Base-by-base conservation (phyloP, 2,113 vertebrate genomes). In the Condylura cristata region DNA sequence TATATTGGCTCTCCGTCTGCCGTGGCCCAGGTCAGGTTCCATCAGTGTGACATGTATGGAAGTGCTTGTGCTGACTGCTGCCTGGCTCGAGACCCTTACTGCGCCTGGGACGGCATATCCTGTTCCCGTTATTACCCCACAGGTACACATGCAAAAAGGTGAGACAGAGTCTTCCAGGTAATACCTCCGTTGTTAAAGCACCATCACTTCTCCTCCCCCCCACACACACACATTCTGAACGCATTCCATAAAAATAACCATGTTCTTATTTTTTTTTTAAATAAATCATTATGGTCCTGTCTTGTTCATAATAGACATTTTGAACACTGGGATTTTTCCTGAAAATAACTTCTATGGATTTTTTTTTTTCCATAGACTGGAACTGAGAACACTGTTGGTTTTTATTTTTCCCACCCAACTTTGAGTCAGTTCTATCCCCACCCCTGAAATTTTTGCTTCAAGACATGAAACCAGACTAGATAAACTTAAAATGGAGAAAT, bases 31-130 rank as follows among this genome's bases (percentile, higher is more conserved):
- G 97, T 99, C 93, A 98, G 98, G 87, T 98, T 99, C 96, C 99
- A 99, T 97, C 99, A 99, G 96, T 99, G 99, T 75, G 98, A 99
- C 96, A 98, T 99, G 97, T 99, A 99, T 0, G 99, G 99, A 24
- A 98, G 99, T 0, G 99, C 99, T 70, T 99, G 99, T 22, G 99
- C 99, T 0, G 99, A 99, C 94, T 99, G 99, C 97, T 99, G 99
- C 93, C 98, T 99, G 4, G 99, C 99, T 6, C 98, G 99, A 94
- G 99, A 99, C 91, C 99, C 99, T 0, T 99, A 99, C 97, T 99
- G 99, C 6, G 99, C 99, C 80, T 99, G 99, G 99, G 99, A 99
- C 18, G 99, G 99, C 0, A 97, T 99, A 87, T 98, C 99, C 95
- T 99, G 99, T 95, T 99, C 99, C 72, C 98, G 99, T 8, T 99